A percentile compares a stretch with the other conserved stretches of the same genome.
Evolutionary conservation across 2,113 vertebrate species (phyloP).

Genomic region (Accipiter virgatus): DNA sequence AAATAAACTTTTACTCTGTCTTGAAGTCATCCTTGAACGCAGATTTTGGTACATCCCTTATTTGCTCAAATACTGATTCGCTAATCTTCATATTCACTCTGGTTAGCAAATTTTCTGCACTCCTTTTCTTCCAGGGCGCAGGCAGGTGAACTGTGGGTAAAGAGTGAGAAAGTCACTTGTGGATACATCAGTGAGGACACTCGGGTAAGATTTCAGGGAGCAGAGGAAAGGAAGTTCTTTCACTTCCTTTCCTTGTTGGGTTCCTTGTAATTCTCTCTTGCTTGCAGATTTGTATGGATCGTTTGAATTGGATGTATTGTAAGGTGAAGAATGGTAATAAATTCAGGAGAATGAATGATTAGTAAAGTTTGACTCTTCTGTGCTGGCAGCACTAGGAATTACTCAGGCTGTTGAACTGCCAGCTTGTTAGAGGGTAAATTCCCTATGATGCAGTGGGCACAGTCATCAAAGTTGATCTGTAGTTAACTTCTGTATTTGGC

Average conservation of each 20-base stretch:
- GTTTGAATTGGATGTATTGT: not conserved
- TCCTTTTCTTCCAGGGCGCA: slow-evolving; percentile 83
- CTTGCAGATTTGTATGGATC: not conserved
- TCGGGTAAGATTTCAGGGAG: slow-evolving; percentile 77
- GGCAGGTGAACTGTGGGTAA: slow-evolving; percentile 96
- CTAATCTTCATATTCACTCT: not conserved
- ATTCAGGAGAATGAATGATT: not conserved
- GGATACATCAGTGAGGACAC: slow-evolving; percentile 97
- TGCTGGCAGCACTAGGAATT: not conserved
- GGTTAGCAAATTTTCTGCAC: not conserved
- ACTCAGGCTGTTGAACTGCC: not conserved
- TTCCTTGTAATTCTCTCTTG: not conserved
- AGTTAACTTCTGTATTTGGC: not conserved
- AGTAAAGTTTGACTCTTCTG: not conserved
- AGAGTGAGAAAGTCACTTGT: slow-evolving; percentile 98
- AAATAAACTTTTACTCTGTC: not conserved
- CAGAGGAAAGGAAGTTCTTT: not conserved
- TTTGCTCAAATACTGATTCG: not conserved
- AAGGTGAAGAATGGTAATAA: not conserved
- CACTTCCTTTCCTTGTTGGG: not conserved
- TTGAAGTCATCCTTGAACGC: not conserved
- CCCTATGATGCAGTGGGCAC: not conserved
- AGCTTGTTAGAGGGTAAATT: not conserved
- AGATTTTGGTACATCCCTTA: not conserved
- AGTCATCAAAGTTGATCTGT: not conserved